Percentiles rank a stretch among this genome's conserved stretches.
These are phyloP conservation scores for Stegostoma tigrinum DNA, from an alignment of 2,113 vertebrate genomes.

Conservation along the genomic window DNA sequence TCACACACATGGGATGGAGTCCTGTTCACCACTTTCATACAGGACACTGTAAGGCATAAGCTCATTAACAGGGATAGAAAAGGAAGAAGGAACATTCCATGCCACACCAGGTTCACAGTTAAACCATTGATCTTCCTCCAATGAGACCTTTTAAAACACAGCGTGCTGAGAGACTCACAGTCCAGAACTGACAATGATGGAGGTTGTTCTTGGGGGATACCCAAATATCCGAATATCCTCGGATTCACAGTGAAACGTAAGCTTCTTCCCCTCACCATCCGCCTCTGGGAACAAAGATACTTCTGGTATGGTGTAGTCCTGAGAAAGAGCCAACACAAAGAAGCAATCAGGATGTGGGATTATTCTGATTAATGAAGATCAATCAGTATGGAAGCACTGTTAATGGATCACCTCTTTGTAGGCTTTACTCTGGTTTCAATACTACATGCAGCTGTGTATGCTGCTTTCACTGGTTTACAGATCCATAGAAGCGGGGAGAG, in stretches of 20 bases:
- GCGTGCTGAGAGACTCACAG: constrained; percentile 64
- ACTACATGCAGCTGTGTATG: background rate
- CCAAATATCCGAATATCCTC: constrained; percentile 66
- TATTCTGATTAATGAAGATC: background rate
- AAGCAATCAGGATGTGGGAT: background rate
- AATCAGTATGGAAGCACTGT: background rate
- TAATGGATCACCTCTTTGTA: background rate
- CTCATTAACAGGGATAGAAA: background rate
- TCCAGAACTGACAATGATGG: constrained; percentile 79
- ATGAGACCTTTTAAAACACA: background rate
- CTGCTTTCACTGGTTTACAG: background rate
- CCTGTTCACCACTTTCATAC: background rate
- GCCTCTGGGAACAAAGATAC: constrained; percentile 77
- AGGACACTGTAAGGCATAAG: background rate
- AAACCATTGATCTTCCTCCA: background rate
- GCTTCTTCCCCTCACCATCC: constrained; percentile 70
- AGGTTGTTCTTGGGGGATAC: constrained; percentile 68
- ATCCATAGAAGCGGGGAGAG: background rate
- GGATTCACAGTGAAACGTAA: constrained; percentile 65
- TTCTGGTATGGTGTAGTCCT: constrained; percentile 80
- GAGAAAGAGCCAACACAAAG: background rate
- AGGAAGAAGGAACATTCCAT: background rate
- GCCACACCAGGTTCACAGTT: background rate
- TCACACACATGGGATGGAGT: background rate
- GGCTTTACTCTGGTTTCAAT: background rate